Evolutionary conservation across 2,797 vertebrate genomes (phyloP).

Genomic region (Gadopsis bispinosus): DNA sequence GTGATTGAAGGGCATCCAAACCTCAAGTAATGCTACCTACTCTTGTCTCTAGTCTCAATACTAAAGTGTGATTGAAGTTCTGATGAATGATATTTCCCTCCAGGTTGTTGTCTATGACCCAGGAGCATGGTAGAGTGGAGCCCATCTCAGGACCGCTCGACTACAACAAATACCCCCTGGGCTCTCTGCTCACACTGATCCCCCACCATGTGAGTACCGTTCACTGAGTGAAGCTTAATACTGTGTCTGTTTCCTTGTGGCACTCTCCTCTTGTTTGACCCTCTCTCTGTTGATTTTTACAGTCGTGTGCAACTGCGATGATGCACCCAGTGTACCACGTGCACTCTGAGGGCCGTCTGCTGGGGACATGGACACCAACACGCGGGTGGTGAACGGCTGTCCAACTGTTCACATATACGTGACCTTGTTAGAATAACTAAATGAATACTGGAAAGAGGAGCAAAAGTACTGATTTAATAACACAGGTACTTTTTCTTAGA

Average conservation of each 20-base stretch:
- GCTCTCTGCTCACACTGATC: slow-evolving; percentile 83
- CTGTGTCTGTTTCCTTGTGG: neutral
- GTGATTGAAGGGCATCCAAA: slow-evolving; percentile 87
- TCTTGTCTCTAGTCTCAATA: neutral
- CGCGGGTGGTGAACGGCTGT: slow-evolving; percentile 86
- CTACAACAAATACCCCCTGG: slow-evolving; percentile 85
- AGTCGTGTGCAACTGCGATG: slow-evolving; percentile 88
- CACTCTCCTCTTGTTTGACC: slow-evolving; percentile 1
- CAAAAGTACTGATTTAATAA: neutral
- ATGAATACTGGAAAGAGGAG: neutral
- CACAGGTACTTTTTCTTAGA: neutral
- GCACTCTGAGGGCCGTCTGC: slow-evolving; percentile 81
- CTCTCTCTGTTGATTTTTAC: slow-evolving; percentile 24
- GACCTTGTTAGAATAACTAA: neutral
- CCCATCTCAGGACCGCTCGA: slow-evolving; percentile 82
- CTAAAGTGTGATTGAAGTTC: neutral
- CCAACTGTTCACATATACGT: neutral
- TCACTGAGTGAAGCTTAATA: neutral
- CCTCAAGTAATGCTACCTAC: slow-evolving; percentile 79
- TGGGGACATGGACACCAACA: slow-evolving; percentile 87
- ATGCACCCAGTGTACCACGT: slow-evolving; percentile 89
- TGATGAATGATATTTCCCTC: slow-evolving; percentile 20
- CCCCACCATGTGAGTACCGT: slow-evolving; percentile 85
- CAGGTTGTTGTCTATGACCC: slow-evolving; percentile 89
- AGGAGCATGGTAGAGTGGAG: slow-evolving; percentile 89